Conservation (phyloP, 2,113 vertebrate species). For the Laterallus jamaicensis region DNA sequence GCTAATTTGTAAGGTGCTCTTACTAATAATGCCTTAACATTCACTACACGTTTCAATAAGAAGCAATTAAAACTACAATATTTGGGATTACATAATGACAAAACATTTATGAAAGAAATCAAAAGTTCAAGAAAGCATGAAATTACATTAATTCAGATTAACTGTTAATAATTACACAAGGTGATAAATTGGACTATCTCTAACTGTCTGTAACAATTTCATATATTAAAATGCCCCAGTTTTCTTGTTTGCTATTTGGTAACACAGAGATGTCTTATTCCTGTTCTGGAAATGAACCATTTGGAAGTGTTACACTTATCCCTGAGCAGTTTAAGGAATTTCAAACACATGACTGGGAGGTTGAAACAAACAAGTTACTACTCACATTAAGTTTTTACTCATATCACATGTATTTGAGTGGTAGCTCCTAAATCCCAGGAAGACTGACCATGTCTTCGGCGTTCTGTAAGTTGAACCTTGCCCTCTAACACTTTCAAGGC, state of each 20-base stretch:
- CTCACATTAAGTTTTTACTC: not conserved
- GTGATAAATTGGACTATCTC: slow-evolving; percentile 29
- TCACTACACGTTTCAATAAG: slow-evolving; percentile 21
- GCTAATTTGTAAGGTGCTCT: slow-evolving; percentile 15
- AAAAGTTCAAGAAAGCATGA: slow-evolving; percentile 61
- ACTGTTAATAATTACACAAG: slow-evolving; percentile 42
- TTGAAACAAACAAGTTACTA: not conserved
- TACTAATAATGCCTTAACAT: not conserved
- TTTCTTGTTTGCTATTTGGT: not conserved
- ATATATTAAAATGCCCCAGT: not conserved
- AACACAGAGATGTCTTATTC: not conserved
- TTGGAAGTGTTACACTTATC: not conserved
- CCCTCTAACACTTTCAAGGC: not conserved
- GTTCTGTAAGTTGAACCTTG: not conserved
- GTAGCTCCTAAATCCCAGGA: not conserved
- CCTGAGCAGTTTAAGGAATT: not conserved
- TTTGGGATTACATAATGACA: slow-evolving; percentile 50
- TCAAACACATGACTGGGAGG: accelerated
- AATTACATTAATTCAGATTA: slow-evolving; percentile 62
- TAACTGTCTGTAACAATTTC: slow-evolving; percentile 34
- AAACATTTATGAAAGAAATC: slow-evolving; percentile 32
- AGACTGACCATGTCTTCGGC: not conserved
- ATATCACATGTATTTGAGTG: not conserved
- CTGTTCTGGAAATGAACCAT: not conserved
- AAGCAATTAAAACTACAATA: slow-evolving; percentile 31